Evolutionary conservation across 1,140 invertebrate genomes (phyloP), one percentile per base, ranked within the genome.

Genomic region (Myzus persicae): DNA sequence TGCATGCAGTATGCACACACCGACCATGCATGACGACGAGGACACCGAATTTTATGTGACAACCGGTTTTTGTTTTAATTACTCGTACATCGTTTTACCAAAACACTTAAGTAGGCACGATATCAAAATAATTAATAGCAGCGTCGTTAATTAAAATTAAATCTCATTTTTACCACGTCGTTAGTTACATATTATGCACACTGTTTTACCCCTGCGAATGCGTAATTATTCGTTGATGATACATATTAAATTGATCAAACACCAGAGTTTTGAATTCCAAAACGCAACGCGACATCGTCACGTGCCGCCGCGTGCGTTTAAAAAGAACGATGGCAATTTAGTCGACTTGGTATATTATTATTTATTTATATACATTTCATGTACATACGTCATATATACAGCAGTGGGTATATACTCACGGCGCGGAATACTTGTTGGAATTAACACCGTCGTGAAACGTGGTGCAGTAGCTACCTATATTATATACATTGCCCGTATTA

Each of bases 351-450:
- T 38, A 40, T 38, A 36, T 36, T 89, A 42, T 84, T 82, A 82
- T 82, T 36, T 38, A 38, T 82, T 38, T 82, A 38, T 82, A 48
- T 48, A 18, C 31, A 46, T 31, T 20, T 44, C 31, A n/a, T 6
- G n/a, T n/a, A 24, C 18, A 48, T 18, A 81, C 81, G 24, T 82
- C 20, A 82, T 22, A 82, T 38, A 38, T 9, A 22, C 18, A 24
- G 9, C 81, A 40, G 7, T 22, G 1, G 22, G 82, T 85, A 84
- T 81, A 36, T 81, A 38, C 24, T 26, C 82, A 20, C 85, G 20
- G 44, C 31, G 26, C 40, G 31, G 48, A 89, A 89, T 89, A 89
- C 88, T 89, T 54, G 88, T 89, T 54, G 88, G 87, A 89, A 89
- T 89, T 89, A 89, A 51, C 87, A 51, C n/a, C 88, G 36, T 4